Evolutionary conservation across 1,140 invertebrate species (phyloP), one percentile per base, ranked within the genome.

Genomic region (Samia ricini): DNA sequence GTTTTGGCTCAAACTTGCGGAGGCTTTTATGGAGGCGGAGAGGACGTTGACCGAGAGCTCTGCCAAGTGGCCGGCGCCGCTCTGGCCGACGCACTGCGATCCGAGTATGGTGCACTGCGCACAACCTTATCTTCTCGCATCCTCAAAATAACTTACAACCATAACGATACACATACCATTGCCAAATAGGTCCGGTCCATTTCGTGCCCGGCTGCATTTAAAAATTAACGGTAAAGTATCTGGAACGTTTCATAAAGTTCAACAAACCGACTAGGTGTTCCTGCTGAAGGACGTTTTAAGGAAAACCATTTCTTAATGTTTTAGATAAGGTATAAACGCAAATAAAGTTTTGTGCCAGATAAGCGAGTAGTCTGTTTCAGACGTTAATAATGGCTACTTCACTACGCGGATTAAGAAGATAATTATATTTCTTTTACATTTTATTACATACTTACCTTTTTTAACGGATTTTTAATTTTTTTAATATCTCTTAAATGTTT

Each of bases 11-110:
- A 74, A 79, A 78, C 75, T 77, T 81, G 72, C 69, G 71, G 74
- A 85, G 83, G 82, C 83, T 83, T 86, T 89, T 85, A 86, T 82
- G 71, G 79, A 79, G 70, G 67, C 72, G 68, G 75, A 70, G 83
- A n/a, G 33, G 74, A 89, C 83, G 76, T 76, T 88, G 83, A 86
- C 83, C 83, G 83, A 81, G 74, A 72, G 71, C 76, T 64, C 56
- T 88, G 86, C 86, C 86, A 89, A 87, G 79, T 79, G 68, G 74
- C 77, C 77, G 85, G 86, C 87, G 87, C 87, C 83, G 69, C 64
- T 75, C 66, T 77, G 82, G 62, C 79, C 79, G 83, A 81, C 83
- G 81, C 83, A 88, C 63, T 79, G 77, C 78, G 79, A 79, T 80
- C 66, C 64, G 56, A 66, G 74, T 72, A 62, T 84, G 79, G 74